phyloP scores from a whole-genome alignment of 2,797 vertebrate species.

The Fringilla coelebs region DNA sequence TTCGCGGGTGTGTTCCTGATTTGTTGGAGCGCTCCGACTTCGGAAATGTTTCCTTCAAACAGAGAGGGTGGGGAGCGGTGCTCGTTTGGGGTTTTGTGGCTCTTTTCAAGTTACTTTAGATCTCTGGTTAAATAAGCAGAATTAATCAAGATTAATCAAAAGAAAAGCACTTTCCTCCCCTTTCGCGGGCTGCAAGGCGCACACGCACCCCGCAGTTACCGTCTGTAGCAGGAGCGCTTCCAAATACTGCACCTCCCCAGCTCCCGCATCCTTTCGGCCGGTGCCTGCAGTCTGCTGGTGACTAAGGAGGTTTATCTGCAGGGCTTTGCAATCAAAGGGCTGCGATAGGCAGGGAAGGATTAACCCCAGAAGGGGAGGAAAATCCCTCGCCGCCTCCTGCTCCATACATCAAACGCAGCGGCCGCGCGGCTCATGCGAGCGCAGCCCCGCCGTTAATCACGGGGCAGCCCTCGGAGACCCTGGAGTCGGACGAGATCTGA shows the following conservation, averaged over 20 bases:
- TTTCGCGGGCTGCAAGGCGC: neutral
- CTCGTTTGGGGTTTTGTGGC: neutral
- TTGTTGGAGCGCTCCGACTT: neutral
- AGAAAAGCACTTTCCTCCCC: neutral
- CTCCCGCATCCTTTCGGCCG: neutral
- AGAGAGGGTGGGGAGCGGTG: neutral
- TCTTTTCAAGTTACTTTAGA: neutral
- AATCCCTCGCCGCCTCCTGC: constrained; percentile 56
- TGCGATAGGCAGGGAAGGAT: constrained; percentile 64
- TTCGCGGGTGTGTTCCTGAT: constrained; percentile 37
- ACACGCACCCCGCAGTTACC: rapidly evolving
- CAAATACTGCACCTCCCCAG: neutral
- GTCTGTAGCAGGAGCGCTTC: neutral
- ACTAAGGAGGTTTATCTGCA: constrained; percentile 68
- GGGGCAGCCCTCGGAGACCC: neutral
- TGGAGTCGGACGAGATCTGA: neutral
- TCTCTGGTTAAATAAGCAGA: neutral
- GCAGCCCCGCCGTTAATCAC: neutral
- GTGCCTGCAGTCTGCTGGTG: constrained; percentile 48
- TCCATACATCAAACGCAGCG: constrained; percentile 44
- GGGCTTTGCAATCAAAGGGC: constrained; percentile 70
- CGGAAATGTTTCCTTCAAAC: neutral
- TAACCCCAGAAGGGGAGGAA: constrained; percentile 70
- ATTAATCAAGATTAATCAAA: neutral
- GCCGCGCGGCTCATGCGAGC: neutral